Evolutionary conservation across 2,113 vertebrate genomes (phyloP).

Genomic region (Salvelinus sp.): DNA sequence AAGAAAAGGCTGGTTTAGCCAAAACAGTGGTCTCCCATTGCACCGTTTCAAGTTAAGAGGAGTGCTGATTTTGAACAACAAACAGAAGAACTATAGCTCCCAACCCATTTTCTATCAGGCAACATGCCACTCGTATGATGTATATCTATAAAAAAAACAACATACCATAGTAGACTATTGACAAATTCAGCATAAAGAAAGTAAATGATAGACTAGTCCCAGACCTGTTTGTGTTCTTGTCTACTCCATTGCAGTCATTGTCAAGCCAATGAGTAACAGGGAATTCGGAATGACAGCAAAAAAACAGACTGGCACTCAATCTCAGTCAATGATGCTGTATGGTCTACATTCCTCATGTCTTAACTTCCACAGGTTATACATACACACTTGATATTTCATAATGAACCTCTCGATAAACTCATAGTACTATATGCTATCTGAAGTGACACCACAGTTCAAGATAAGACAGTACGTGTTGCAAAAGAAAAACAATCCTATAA

Average conservation of each 20-base stretch:
- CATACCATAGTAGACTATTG: conserved; percentile 37
- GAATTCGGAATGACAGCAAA: too few relatives aligned
- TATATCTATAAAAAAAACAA: conserved; percentile 53
- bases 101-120: conserved; percentile 6
- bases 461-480: conserved; percentile 9
- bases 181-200: too few relatives aligned
- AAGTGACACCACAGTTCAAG: conserved; percentile 3
- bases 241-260: too few relatives aligned
- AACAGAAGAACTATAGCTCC: conserved; percentile 11
- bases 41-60: neutral
- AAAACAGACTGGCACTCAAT: too few relatives aligned
- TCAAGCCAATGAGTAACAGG: too few relatives aligned
- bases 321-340: neutral
- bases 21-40: neutral
- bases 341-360: neutral
- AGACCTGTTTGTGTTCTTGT: too few relatives aligned
- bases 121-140: conserved; percentile 3
- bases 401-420: neutral
- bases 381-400: neutral
- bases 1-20: too few relatives aligned
- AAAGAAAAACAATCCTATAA: neutral
- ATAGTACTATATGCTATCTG: neutral
- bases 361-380: neutral
- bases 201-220: too few relatives aligned
- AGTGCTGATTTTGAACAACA: neutral